Evolutionary conservation across 2,113 vertebrate genomes (phyloP).

Genomic region (Myodes glareolus): DNA sequence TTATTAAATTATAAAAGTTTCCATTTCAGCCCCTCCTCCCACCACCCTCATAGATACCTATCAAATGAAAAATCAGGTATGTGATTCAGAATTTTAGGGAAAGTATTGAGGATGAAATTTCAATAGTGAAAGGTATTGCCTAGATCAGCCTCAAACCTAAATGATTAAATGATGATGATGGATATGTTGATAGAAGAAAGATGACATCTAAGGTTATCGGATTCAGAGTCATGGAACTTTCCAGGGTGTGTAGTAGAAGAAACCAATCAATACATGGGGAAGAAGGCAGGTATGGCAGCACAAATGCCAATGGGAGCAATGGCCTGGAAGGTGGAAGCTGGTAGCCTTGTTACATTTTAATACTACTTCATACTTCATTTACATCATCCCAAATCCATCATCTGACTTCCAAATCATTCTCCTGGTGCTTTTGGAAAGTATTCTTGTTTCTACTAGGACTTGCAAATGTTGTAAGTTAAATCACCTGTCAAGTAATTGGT

Average conservation of each 20-base stretch:
- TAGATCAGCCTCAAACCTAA: background rate
- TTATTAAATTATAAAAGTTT: no score
- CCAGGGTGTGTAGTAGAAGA: rapidly evolving
- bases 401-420: background rate
- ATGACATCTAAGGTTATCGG: background rate
- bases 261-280: background rate
- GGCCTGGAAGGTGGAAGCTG: background rate
- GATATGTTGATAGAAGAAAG: background rate
- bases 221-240: background rate
- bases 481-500: slow-evolving; percentile 63
- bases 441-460: slow-evolving; percentile 49
- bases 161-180: background rate
- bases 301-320: background rate
- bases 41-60: background rate
- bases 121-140: background rate
- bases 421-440: background rate
- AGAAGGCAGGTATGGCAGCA: background rate
- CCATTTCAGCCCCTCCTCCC: no score
- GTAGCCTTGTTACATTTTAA: background rate
- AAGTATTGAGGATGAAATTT: background rate
- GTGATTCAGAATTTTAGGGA: background rate
- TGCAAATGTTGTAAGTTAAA: slow-evolving; percentile 65
- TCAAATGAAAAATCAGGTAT: background rate
- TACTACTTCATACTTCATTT: background rate
- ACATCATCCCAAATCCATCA: background rate